phyloP scores from a whole-genome alignment of 2,797 vertebrate genomes.

The Etheostoma nigrum region DNA sequence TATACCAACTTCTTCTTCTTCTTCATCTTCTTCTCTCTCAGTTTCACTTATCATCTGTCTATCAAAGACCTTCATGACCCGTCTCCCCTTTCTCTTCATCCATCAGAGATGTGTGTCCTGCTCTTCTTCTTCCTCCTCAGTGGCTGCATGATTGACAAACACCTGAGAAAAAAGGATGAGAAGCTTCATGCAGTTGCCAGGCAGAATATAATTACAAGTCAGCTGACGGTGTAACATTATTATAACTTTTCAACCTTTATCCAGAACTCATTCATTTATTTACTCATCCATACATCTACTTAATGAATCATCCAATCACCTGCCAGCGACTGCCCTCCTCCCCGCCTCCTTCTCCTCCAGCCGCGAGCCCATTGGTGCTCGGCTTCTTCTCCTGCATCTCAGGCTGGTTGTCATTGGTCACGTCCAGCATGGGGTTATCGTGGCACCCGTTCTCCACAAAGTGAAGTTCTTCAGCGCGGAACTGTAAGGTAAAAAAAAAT shows the following conservation, averaged over 20 bases:
- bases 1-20: background rate
- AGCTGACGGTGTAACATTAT: background rate
- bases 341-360: constrained; percentile 83
- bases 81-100: constrained; percentile 43
- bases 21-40: constrained; percentile 5
- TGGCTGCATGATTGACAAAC: constrained; percentile 90
- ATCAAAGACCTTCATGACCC: constrained; percentile 25
- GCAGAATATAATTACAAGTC: background rate
- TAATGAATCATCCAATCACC: constrained; percentile 67
- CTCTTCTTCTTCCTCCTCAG: constrained; percentile 92
- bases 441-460: constrained; percentile 99
- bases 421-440: constrained; percentile 97
- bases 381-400: constrained; percentile 95
- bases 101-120: constrained; percentile 96
- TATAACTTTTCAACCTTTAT: background rate
- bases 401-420: constrained; percentile 92
- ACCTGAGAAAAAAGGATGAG: constrained; percentile 53
- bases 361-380: constrained; percentile 90
- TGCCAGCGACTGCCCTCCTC: constrained; percentile 88
- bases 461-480: constrained; percentile 92
- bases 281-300: background rate
- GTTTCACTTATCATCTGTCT: constrained; percentile 24
- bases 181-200: too few relatives aligned
- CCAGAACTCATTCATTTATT: background rate
- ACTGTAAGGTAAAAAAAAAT: constrained; percentile 71